Percentiles rank a stretch among this genome's conserved stretches.
phyloP scores from a whole-genome alignment of 2,797 vertebrate species.

The Alosa sapidissima region DNA sequence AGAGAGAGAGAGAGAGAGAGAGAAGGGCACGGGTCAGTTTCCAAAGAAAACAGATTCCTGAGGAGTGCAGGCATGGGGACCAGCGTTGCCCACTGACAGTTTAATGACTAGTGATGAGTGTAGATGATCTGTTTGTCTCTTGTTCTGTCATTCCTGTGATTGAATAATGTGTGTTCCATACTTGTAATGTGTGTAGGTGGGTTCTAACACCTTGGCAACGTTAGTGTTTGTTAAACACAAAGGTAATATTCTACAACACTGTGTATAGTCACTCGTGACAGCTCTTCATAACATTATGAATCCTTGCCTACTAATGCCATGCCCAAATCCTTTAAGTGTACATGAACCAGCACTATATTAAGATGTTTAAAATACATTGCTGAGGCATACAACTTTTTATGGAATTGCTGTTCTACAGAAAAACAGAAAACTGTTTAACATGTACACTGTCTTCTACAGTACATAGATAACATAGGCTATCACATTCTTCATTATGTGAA shows the following conservation, averaged over 20 bases:
- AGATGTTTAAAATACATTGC: neutral
- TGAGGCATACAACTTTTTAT: neutral
- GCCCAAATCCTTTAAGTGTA: neutral
- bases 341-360: neutral
- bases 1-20: neutral
- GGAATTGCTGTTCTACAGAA: neutral
- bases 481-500: neutral
- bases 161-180: neutral
- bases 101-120: neutral
- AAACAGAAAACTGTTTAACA: neutral
- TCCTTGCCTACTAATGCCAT: neutral
- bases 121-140: neutral
- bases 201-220: neutral
- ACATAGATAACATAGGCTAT: neutral
- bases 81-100: neutral
- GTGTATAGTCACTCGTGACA: neutral
- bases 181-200: neutral
- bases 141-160: neutral
- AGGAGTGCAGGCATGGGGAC: neutral
- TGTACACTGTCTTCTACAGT: neutral
- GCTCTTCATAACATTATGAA: neutral
- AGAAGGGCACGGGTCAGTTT: neutral
- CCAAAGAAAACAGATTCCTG: neutral
- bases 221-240: neutral
- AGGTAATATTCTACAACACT: neutral